Percentiles rank a stretch among this genome's conserved stretches.
These are phyloP conservation scores for Campoletis raptor DNA, from an alignment of 2,888 invertebrate species.

Conservation along the genomic window DNA sequence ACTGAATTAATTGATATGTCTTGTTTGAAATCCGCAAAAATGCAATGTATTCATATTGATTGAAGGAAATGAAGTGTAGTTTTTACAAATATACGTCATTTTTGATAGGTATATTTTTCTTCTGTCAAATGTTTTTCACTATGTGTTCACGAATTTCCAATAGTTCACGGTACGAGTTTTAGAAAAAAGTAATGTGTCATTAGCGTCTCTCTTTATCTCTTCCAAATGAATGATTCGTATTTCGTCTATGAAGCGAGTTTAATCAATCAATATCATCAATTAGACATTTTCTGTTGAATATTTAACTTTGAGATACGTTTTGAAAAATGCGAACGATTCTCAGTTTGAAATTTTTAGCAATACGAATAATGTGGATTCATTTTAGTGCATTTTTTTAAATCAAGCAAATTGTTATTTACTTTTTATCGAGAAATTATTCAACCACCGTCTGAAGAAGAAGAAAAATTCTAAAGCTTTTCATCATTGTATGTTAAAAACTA, in stretches of 20 bases:
- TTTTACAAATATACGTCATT: background rate
- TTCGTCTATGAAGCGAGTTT: background rate
- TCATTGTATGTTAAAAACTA: background rate
- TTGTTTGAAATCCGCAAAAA: background rate
- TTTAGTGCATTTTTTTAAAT: background rate
- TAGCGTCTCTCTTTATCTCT: constrained; percentile 48
- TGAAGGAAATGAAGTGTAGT: background rate
- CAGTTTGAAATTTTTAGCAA: background rate
- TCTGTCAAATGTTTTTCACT: background rate
- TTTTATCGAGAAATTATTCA: too few relatives aligned
- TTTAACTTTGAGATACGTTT: background rate
- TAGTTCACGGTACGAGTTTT: constrained; percentile 18
- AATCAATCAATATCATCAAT: constrained; percentile 5
- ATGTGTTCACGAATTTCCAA: constrained; percentile 11
- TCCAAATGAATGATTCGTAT: constrained; percentile 39
- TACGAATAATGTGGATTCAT: background rate
- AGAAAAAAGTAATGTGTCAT: background rate
- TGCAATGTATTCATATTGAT: background rate
- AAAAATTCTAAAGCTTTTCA: background rate
- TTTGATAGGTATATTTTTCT: background rate
- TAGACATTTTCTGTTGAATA: background rate
- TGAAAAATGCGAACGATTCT: background rate
- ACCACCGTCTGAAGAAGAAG: too few relatives aligned
- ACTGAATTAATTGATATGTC: background rate
- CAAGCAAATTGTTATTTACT: background rate